Percentiles rank a stretch among this genome's conserved stretches.
These are phyloP conservation scores for Drepanosiphum platanoidis DNA, from an alignment of 2,888 invertebrate genomes.

Conservation along the genomic window DNA sequence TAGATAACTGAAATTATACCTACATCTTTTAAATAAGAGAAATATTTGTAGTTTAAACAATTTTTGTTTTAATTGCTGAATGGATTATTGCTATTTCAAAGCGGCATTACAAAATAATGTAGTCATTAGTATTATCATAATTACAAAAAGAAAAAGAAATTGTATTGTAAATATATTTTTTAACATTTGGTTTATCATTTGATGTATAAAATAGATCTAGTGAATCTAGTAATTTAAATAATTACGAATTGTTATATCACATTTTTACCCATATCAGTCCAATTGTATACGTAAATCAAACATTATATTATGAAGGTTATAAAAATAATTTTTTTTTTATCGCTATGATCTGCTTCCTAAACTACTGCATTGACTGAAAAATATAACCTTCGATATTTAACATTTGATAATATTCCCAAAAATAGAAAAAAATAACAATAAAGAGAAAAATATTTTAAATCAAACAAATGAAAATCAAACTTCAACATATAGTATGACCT, in stretches of 20 bases:
- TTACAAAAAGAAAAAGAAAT: background rate
- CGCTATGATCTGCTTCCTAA: conserved; percentile 22
- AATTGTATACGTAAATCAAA: conserved; percentile 10
- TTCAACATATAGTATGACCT: conserved; percentile 28
- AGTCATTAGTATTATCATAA: background rate
- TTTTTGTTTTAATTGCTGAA: too few relatives aligned
- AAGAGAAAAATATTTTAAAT: background rate
- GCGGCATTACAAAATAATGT: background rate
- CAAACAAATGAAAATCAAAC: conserved; percentile 27
- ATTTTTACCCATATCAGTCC: background rate
- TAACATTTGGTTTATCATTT: background rate
- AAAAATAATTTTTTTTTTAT: conserved; percentile 10
- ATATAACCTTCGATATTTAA: conserved; percentile 54
- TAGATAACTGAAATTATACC: too few relatives aligned
- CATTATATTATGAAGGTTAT: conserved; percentile 25
- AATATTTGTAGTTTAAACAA: too few relatives aligned
- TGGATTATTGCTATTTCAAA: too few relatives aligned
- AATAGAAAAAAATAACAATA: background rate
- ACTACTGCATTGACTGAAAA: conserved; percentile 7
- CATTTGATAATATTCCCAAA: conserved; percentile 28
- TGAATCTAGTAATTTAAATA: background rate
- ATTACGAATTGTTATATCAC: background rate
- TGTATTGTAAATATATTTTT: background rate
- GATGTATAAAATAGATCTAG: background rate
- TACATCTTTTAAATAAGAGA: too few relatives aligned